Base-by-base conservation (phyloP, 2,113 vertebrate genomes). In the Silurus glanis region DNA sequence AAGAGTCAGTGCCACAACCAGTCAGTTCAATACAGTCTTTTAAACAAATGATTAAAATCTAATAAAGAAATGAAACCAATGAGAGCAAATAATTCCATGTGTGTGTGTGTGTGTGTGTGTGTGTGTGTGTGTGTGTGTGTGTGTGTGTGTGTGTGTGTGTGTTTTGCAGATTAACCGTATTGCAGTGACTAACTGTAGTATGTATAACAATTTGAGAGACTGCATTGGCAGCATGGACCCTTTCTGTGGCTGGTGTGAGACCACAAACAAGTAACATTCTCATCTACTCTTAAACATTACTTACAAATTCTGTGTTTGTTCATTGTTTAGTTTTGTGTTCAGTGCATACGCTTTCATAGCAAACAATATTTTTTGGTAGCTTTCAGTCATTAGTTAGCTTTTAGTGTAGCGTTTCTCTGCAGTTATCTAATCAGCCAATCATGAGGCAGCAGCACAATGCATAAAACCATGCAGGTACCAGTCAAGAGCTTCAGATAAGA, bases 181-280 rank as follows among this genome's bases (percentile, higher is more conserved):
- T 45, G 93, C 87, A 10, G 95, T 97, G 83, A 94, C 96, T 66
- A 92, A 94, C 45, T 99, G 98, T 59, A 17, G 51, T 87, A 92
- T 89, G 59, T 93, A 94, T 25, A 69, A 53, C 81, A 94, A 92
- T 12, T 87, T 96, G 85, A 82, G 66, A 59, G 87, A 91, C n/a
- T 99, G 97, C 89, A 94, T 96, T 88, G 90, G 93, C 88, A 95
- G 96, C 49, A 91, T 94, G 91, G 98, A 99, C 92, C 97, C 97
- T 17, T 86, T 94, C 91, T 99, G 98, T 88, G 96, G 96, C 14
- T 99, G 97, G 97, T 99, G 97, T 86, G 1, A 59, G n/a, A 81
- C 86, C 23, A 4, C 45, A 45, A 47, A 2, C 7, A 93, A 89
- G 95, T 95, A 17, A 83, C 92, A 16, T 37, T 81, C 25, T 45